Base-by-base conservation (phyloP, 1,140 invertebrate genomes). In the Heterodera schachtii region DNA sequence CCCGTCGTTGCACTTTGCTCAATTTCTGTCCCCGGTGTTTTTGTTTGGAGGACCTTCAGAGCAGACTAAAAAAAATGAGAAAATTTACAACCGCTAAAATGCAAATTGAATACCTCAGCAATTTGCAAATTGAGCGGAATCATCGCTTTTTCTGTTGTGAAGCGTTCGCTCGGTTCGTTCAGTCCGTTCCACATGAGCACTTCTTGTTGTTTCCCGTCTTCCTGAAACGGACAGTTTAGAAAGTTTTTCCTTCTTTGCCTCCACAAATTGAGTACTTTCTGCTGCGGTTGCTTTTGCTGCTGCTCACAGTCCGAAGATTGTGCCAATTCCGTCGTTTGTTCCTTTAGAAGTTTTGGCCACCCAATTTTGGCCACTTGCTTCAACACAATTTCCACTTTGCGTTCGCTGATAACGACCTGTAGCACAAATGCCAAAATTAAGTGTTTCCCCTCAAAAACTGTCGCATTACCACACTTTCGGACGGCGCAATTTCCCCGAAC, bases 331-430 rank as follows among this genome's bases (percentile, higher is more conserved):
- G 57, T 5, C 19, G 11, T 64, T 19, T 1, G 57, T 64, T 64
- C 1, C 11, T 19, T 52, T 11, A 52, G 64, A 43, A 88, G 70
- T 52, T 80, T 77, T 52, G 88, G 89, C 97, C 97, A 98, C 73
- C 93, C 93, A 31, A 94, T 93, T 3, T 93, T 92, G 86, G 95
- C 94, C 1, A 92, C 93, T 91, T 99, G 98, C 82, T 93, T 94
- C 86, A 99, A 88, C 86, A 94, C 95, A 13, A 99, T 94, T 91
- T 99, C 97, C 21, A 98, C 93, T 93, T 98, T 98, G n/a, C 95
- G 94, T 73, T 94, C 94, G 83, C 94, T 91, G 93, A 98, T 95
- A 19, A 92, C 93, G 1, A 94, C 94, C 83, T 91, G 92, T 41
- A 69, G 4, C 19, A 8, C 16, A 8, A 69, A 43, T 9, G 11